Evolutionary conservation across 2,113 vertebrate genomes (phyloP).

Genomic region (Illadopsis cleaveri): DNA sequence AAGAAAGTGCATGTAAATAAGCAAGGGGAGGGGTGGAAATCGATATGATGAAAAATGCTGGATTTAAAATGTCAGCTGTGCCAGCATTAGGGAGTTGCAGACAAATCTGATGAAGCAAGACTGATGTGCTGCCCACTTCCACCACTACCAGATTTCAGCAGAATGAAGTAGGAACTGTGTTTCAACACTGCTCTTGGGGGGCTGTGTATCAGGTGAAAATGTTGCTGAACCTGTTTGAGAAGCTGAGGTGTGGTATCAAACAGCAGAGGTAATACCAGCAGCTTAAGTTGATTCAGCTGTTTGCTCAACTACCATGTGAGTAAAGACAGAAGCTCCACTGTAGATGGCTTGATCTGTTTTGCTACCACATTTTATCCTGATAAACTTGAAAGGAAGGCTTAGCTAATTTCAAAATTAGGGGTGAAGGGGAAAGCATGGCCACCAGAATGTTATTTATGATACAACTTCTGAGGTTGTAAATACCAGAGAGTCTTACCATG

Average conservation of each 20-base stretch:
- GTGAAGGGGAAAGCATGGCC: not conserved
- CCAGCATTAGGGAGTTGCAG: not conserved
- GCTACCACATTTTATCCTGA: not conserved
- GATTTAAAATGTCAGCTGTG: not conserved
- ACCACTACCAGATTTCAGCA: not conserved
- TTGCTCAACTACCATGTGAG: not conserved
- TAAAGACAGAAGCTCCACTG: not conserved
- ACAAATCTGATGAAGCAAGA: not conserved
- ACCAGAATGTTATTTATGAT: not conserved
- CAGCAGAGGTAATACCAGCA: not conserved
- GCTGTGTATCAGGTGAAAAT: not conserved
- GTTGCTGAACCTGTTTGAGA: not conserved
- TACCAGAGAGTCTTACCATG: not conserved
- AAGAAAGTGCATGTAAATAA: not conserved
- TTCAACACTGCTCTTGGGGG: not conserved
- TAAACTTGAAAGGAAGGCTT: not conserved
- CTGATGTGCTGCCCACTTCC: not conserved
- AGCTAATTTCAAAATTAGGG: not conserved
- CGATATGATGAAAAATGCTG: not conserved
- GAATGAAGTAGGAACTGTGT: not conserved
- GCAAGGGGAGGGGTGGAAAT: not conserved
- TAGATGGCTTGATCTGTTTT: not conserved
- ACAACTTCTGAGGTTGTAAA: not conserved
- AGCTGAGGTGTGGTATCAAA: not conserved
- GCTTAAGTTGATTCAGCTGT: not conserved